Conservation (phyloP, 2,797 vertebrate species). For the Chloroceryle inda region DNA sequence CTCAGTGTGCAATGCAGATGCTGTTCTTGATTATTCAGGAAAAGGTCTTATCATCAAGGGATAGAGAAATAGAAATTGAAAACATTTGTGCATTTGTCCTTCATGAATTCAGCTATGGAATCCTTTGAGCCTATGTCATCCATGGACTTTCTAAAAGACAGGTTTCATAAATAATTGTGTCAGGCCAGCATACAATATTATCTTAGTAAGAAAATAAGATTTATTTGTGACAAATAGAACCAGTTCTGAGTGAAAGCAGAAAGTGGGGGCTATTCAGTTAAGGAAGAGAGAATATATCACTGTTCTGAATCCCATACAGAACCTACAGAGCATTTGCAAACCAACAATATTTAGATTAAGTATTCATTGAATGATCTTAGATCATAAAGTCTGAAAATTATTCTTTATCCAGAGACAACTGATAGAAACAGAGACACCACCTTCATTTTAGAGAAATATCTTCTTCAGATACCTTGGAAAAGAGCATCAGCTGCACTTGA, state of each 20-base stretch:
- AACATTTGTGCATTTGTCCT: background rate
- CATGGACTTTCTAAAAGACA: background rate
- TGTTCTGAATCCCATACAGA: background rate
- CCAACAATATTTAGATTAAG: background rate
- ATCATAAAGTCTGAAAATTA: background rate
- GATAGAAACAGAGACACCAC: background rate
- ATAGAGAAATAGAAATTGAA: background rate
- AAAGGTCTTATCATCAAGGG: background rate
- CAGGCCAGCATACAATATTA: background rate
- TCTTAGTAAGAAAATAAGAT: background rate
- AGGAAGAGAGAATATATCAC: background rate
- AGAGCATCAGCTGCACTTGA: background rate
- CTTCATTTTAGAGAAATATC: background rate
- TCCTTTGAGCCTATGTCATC: background rate
- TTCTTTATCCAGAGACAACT: background rate
- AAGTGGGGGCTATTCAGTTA: background rate
- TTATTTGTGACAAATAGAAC: background rate
- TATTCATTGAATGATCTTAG: background rate
- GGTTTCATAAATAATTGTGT: background rate
- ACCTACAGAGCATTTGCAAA: background rate
- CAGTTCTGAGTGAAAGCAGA: background rate
- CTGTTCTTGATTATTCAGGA: background rate
- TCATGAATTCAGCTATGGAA: background rate
- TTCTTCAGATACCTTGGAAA: background rate
- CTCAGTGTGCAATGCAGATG: background rate